Evolutionary conservation across 2,888 invertebrate genomes (phyloP), one percentile per base, ranked within the genome.

Genomic region (Amphipoea oculea): DNA sequence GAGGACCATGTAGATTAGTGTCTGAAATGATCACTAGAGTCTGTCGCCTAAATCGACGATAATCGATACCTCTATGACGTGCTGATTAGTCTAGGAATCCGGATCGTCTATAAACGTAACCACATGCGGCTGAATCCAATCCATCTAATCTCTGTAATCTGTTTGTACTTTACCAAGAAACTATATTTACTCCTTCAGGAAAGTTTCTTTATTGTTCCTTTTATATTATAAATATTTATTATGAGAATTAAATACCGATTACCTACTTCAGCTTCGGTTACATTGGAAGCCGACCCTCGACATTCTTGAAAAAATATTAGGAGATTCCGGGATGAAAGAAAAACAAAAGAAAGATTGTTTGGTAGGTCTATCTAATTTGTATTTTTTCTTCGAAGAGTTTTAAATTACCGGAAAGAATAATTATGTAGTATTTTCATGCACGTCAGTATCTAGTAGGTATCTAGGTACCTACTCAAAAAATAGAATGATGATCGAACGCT

Each of bases 51-150:
- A 23, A 51, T 17, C 23, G 17, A 29, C 23, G 9, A 29, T n/a
- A 45, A 5, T 65, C 54, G 23, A 42, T 42, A 42, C 0, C 17
- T 23, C 6, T 17, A 42, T 23, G 29, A n/a, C 42, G 63, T 36
- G 12, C 54, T 45, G 9, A 29, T 60, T 17, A 20, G 0, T 57
- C 11, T 11, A 40, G 17, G 17, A 48, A 78, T 45, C 42, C 62
- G 68, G 45, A 76, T 51, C n/a, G 17, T 11, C 6, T 29, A 17
- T 57, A 67, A 80, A 68, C 42, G 67, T 23, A 40, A 48, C 67
- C 82, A 80, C 67, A 75, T 82, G 82, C 42, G 42, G 9, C 23
- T 42, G 48, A 57, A 51, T 40, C 54, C 29, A 67, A 66, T 75
- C 63, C 4, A 45, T n/a, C 36, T 42, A 14, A 54, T 54, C n/a